Evolutionary conservation across 1,140 invertebrate genomes (phyloP), one percentile per base, ranked within the genome.

Genomic region (Cheumatopsyche charites): DNA sequence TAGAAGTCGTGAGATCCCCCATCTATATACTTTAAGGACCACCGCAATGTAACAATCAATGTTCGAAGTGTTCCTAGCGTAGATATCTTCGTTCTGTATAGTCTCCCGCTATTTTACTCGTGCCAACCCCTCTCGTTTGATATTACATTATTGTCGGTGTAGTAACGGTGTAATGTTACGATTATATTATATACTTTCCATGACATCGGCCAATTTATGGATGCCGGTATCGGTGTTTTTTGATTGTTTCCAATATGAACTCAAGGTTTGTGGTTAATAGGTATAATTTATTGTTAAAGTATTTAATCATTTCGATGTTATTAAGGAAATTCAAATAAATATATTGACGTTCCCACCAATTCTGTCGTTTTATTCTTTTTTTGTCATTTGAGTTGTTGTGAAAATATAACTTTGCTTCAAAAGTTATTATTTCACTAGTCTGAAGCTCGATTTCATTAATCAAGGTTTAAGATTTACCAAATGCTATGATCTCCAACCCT

Each of bases 291-390:
- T 66, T 72, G 70, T 75, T 75, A 75, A 25, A 66, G 49, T 72
- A 70, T 72, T 55, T 75, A 69, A 68, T 58, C 71, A 41, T 72
- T 71, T 74, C 62, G 69, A 71, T 74, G 73, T 74, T 69, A 73
- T 58, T 47, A 61, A 70, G 12, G 17, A 67, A 67, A 62, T 67
- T 68, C 19, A 67, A 73, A 71, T 63, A 73, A 73, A 73, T 73
- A 73, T 73, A 73, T 76, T 71, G 71, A 71, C 73, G 71, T 76
- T 76, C 68, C 61, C 61, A 61, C 3, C 6, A 36, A n/a, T 55
- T 55, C 3, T 26, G 23, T 70, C 15, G 9, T 62, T 70, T 49
- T 19, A 26, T 70, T 62, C 7, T 58, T 19, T 36, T n/a, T n/a
- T n/a, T n/a, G n/a, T n/a, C n/a, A n/a, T n/a, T n/a, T n/a, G n/a